Evolutionary conservation across 2,888 invertebrate species (phyloP).

Genomic region (Lypha dubia): DNA sequence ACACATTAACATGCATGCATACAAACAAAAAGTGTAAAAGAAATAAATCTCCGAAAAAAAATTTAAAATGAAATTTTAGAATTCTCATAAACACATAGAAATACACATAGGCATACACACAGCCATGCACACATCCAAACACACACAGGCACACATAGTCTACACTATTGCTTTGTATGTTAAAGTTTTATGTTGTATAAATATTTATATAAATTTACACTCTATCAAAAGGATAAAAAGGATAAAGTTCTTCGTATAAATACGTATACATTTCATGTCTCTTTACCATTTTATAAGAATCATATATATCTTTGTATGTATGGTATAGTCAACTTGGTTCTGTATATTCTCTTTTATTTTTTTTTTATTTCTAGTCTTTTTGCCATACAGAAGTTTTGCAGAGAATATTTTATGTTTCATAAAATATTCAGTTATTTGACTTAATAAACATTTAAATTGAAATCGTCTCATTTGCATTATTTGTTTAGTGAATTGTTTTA

Average conservation of each 20-base stretch:
- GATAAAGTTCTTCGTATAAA: conserved; percentile 62
- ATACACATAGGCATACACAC: conserved; percentile 21
- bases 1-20: not conserved
- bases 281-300: conserved; percentile 18
- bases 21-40: conserved; percentile 13
- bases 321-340: conserved; percentile 12
- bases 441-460: conserved; percentile 73
- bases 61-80: conserved; percentile 63
- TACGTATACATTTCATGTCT: conserved; percentile 29
- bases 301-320: conserved; percentile 11
- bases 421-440: conserved; percentile 72
- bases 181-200: conserved; percentile 68
- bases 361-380: conserved; percentile 10
- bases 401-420: conserved; percentile 64
- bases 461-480: conserved; percentile 73
- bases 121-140: conserved; percentile 11
- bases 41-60: conserved; percentile 54
- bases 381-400: conserved; percentile 9
- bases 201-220: conserved; percentile 72
- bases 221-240: conserved; percentile 67
- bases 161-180: conserved; percentile 26
- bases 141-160: conserved; percentile 4
- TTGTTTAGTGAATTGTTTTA: conserved; percentile 67
- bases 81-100: conserved; percentile 33
- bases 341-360: not conserved